Percentiles rank a stretch among this genome's conserved stretches.
phyloP scores from a whole-genome alignment of 1,140 invertebrate genomes.

The Mylabris phalerata region DNA sequence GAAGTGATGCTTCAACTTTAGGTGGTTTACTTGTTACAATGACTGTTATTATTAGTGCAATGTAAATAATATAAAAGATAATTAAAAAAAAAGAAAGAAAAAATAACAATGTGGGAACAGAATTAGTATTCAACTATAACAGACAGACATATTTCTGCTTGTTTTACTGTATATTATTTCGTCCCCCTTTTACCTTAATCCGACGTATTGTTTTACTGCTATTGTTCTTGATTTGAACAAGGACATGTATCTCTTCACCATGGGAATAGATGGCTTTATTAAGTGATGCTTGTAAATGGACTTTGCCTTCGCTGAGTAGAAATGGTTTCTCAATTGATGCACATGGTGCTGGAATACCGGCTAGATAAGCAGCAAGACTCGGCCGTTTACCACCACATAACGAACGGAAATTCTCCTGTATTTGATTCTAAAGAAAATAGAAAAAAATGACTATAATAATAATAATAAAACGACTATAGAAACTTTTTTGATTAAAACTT shows the following conservation, averaged over 20 bases:
- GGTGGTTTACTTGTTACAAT: no score
- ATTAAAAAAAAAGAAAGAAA: no score
- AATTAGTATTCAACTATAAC: no score
- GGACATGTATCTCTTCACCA: conserved; percentile 84
- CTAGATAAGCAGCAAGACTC: conserved; percentile 34
- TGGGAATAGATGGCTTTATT: conserved; percentile 92
- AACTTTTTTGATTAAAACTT: no score
- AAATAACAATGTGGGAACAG: no score
- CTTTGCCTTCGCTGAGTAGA: conserved; percentile 57
- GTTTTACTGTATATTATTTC: no score
- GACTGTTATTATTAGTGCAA: no score
- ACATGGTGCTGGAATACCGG: conserved; percentile 33
- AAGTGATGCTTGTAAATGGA: conserved; percentile 78
- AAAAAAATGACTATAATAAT: no score
- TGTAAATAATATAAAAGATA: no score
- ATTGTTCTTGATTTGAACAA: conserved; percentile 85
- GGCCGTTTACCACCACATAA: conserved; percentile 34
- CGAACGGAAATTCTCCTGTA: conserved; percentile 22
- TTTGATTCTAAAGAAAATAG: conserved; percentile 12
- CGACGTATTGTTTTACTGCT: conserved; percentile 92
- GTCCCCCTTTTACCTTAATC: conserved; percentile 61
- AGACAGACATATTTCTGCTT: no score
- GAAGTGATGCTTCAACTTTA: no score
- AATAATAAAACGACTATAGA: no score
- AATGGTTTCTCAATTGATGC: conserved; percentile 54